Percentiles rank a stretch among this genome's conserved stretches.
phyloP scores from a whole-genome alignment of 1,140 invertebrate species.

The Penaeus vannamei region DNA sequence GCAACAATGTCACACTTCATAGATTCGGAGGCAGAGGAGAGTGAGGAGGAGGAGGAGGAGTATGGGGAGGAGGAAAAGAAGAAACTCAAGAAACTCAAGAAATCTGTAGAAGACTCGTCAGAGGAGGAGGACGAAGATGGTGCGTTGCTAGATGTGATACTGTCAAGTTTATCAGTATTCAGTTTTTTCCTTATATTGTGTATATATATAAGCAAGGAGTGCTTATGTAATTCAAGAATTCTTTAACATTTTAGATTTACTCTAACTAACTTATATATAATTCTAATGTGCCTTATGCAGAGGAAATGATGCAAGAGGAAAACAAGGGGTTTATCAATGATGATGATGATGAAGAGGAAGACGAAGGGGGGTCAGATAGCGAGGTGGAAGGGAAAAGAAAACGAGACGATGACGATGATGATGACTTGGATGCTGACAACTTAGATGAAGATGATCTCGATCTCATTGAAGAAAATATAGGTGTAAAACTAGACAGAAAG shows the following conservation, averaged over 20 bases:
- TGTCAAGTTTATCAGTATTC: too few relatives aligned
- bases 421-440: slow-evolving; percentile 67
- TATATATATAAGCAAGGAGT: not conserved
- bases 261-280: not conserved
- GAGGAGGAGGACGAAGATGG: slow-evolving; percentile 42
- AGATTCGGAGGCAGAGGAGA: slow-evolving; percentile 58
- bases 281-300: not conserved
- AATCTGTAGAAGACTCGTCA: slow-evolving; percentile 20
- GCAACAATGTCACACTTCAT: slow-evolving; percentile 44
- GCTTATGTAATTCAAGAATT: not conserved
- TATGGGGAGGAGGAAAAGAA: slow-evolving; percentile 53
- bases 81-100: slow-evolving; percentile 46
- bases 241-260: too few relatives aligned
- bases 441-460: slow-evolving; percentile 75
- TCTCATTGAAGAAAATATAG: slow-evolving; percentile 97
- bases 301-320: slow-evolving; percentile 63
- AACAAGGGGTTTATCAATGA: slow-evolving; percentile 67
- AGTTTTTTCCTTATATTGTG: not conserved
- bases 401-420: slow-evolving; percentile 62
- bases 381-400: slow-evolving; percentile 59
- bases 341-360: slow-evolving; percentile 62
- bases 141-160: not conserved
- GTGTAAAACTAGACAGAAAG: slow-evolving; percentile 86
- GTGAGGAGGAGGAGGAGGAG: slow-evolving; percentile 65
- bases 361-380: slow-evolving; percentile 60